These are phyloP conservation scores for Cynopterus sphinx DNA, from an alignment of 2,797 vertebrate genomes.

Conservation along the genomic window DNA sequence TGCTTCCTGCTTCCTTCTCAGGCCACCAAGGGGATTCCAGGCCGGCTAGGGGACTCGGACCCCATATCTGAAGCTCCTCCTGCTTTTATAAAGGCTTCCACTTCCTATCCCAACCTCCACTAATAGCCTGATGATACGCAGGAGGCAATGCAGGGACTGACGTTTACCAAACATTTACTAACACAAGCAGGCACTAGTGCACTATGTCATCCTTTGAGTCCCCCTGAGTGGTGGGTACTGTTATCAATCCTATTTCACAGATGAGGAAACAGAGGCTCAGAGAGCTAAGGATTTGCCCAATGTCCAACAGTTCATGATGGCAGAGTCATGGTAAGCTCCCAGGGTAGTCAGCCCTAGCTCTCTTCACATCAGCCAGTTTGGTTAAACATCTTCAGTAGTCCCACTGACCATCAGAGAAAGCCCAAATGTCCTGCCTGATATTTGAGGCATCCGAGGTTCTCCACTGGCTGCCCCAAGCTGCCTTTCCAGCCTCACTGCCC, in stretches of 20 bases:
- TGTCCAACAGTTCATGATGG: neutral
- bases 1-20: neutral
- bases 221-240: neutral
- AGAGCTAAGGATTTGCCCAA: neutral
- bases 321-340: neutral
- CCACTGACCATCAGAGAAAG: neutral
- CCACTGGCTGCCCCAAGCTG: no score
- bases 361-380: neutral
- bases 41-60: neutral
- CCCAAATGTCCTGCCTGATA: neutral
- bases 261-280: neutral
- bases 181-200: rapidly evolving
- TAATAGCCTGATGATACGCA: neutral
- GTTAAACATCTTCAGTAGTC: neutral
- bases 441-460: neutral
- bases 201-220: neutral
- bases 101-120: neutral
- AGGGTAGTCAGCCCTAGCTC: neutral
- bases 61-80: neutral
- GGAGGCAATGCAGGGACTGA: neutral
- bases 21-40: neutral
- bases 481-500: neutral
- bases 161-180: neutral
- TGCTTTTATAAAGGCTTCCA: neutral
- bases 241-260: neutral